Evolutionary conservation across 2,797 vertebrate genomes (phyloP), one percentile per base, ranked within the genome.

Genomic region (Phylloscopus collybita): DNA sequence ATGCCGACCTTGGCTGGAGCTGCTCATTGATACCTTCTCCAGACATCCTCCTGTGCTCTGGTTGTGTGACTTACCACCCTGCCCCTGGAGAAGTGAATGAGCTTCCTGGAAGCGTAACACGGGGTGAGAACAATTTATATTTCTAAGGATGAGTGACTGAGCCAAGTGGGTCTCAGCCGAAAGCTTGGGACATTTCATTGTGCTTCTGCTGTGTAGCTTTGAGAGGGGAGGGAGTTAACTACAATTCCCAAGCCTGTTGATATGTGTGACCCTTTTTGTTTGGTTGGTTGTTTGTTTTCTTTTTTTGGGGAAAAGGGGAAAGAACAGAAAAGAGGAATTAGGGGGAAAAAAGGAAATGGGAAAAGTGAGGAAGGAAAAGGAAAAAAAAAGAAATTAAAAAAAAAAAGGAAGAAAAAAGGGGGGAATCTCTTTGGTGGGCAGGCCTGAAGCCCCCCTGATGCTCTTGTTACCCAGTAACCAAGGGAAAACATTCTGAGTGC

Each of bases 381-480:
- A 20, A 74, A 42, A 74, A 51, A 42, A 22, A 49, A 34, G 1
- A 29, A 62, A 18, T 26, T 0, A 38, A 40, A 29, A 29, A 16
- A 6, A 15, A 45, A 30, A 32, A 40, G 12, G 2, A 61, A 61
- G 9, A 14, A 29, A 29, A 64, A 23, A 25, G 2, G 3, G 26
- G 16, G 20, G 10, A 29, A 34, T 64, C 49, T 71, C 32, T 65
- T 61, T 18, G 15, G 34, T 65, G 65, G 49, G 16, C 32, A 78
- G 26, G 16, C 16, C 57, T 72, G 62, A 71, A 85, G 29, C 4
- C 25, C 14, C 19, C 3, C 12, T 23, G 20, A 51, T 44, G 47
- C 40, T 40, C 22, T 13, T 16, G 3, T 0, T 3, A 66, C 32
- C 30, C 66, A 51, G 1, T 44, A 80, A 53, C 44, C 0, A 3